Evolutionary conservation across 2,888 invertebrate genomes (phyloP), one percentile per base, ranked within the genome.

Genomic region (Pantelozetes paolii): DNA sequence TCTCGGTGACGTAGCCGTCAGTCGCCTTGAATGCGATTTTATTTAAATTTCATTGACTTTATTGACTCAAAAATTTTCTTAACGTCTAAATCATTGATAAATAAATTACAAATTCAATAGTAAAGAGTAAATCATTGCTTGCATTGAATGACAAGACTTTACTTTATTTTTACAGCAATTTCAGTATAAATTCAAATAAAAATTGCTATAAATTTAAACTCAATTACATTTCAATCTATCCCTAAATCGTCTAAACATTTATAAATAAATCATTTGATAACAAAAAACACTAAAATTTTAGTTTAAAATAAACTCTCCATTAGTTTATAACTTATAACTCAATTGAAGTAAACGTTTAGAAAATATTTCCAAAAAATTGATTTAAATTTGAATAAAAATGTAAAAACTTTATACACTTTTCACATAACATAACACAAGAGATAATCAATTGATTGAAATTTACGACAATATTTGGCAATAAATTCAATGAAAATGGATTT

Each of bases 1-100:
- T 32, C n/a, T 2, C 18, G 15, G 67, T 67, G 42, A 23, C 67
- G 36, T 67, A 67, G 67, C 67, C 42, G 11, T 36, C 13, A 42
- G 23, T 67, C 11, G 6, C n/a, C 11, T n/a, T 32, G 20, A 2
- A 13, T 54, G 26, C 15, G 6, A 11, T 26, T 54, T 54, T 54
- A 54, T 54, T 54, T 26, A 54, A 45, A 45, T 15, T 45, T 15
- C 45, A 45, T 45, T n/a, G n/a, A n/a, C n/a, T n/a, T n/a, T n/a
- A n/a, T 45, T 45, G 11, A 45, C 15, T 9, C 45, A 15, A 45
- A 45, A 9, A 15, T 13, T 45, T 6, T 6, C 45, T 13, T 36
- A 36, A 36, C 36, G 5, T 36, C 5, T 36, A 36, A 8, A n/a
- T n/a, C n/a, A n/a, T n/a, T n/a, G n/a, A n/a, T n/a, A n/a, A n/a